A percentile compares a stretch with the other conserved stretches of the same genome.
phyloP scores from a whole-genome alignment of 2,888 invertebrate species.

The Eupithecia subumbrata region DNA sequence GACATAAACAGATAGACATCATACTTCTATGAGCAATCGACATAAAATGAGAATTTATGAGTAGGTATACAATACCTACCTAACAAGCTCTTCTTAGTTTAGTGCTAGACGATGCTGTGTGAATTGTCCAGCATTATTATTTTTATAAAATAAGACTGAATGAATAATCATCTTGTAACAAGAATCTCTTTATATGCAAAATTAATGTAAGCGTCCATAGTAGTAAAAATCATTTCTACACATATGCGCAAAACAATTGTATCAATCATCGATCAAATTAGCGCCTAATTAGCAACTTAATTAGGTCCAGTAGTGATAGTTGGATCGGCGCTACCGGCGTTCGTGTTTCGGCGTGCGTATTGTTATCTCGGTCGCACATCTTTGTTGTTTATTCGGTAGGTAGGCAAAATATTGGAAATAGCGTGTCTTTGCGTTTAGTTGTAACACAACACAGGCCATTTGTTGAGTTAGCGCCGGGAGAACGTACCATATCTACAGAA shows the following conservation, averaged over 20 bases:
- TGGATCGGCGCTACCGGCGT: too few species aligned
- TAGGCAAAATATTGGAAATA: too few species aligned
- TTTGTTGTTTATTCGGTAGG: too few species aligned
- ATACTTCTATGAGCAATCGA: not conserved
- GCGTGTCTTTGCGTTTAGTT: too few species aligned
- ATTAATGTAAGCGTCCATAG: not conserved
- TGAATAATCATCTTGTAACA: not conserved
- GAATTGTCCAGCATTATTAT: not conserved
- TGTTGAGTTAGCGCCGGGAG: too few species aligned
- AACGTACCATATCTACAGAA: too few species aligned
- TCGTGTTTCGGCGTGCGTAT: too few species aligned
- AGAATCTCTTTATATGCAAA: not conserved
- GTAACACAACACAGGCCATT: too few species aligned
- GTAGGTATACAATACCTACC: not conserved
- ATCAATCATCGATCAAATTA: too few species aligned
- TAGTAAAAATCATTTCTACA: not conserved
- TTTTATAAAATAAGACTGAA: not conserved
- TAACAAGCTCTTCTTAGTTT: not conserved
- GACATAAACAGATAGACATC: not conserved
- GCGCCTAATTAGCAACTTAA: too few species aligned
- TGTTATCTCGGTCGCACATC: too few species aligned
- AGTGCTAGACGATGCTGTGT: not conserved
- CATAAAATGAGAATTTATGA: not conserved
- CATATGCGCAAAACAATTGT: not conserved
- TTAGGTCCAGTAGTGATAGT: too few species aligned